phyloP scores from a whole-genome alignment of 2,113 vertebrate species.

The Polypterus bichir region DNA sequence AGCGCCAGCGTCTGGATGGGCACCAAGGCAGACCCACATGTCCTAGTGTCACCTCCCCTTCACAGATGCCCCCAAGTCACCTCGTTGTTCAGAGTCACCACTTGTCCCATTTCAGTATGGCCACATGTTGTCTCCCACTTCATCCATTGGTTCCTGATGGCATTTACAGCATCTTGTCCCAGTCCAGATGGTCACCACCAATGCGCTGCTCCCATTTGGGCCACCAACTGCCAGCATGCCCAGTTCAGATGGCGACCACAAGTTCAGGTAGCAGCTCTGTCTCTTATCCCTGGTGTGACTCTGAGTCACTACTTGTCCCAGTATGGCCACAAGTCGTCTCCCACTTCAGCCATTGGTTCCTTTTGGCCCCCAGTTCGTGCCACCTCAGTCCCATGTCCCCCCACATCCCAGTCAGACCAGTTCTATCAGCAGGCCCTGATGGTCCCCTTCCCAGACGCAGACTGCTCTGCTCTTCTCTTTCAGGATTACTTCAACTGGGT shows the following conservation, averaged over 20 bases:
- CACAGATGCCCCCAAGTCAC: neutral
- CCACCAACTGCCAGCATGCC: too few relatives aligned
- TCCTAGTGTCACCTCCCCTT: neutral
- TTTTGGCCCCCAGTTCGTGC: too few relatives aligned
- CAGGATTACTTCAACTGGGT: constrained; percentile 69
- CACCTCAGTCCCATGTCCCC: too few relatives aligned
- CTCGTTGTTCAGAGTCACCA: neutral
- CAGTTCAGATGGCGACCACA: too few relatives aligned
- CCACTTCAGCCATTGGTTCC: neutral
- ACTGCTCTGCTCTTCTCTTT: neutral
- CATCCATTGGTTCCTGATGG: neutral
- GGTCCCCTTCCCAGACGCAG: neutral
- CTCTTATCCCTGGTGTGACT: too few relatives aligned
- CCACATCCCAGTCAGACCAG: too few relatives aligned
- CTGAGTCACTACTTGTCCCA: neutral
- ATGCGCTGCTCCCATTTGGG: too few relatives aligned
- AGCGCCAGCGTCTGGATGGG: too few relatives aligned
- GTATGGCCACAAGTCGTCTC: neutral
- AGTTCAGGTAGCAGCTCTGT: too few relatives aligned
- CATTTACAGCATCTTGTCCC: neutral
- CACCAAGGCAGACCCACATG: too few relatives aligned
- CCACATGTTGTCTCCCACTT: neutral
- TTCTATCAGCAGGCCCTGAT: neutral
- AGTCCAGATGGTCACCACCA: too few relatives aligned
- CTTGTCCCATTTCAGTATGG: neutral